Conservation (phyloP, 2,113 vertebrate species). For the Bettongia penicillata region DNA sequence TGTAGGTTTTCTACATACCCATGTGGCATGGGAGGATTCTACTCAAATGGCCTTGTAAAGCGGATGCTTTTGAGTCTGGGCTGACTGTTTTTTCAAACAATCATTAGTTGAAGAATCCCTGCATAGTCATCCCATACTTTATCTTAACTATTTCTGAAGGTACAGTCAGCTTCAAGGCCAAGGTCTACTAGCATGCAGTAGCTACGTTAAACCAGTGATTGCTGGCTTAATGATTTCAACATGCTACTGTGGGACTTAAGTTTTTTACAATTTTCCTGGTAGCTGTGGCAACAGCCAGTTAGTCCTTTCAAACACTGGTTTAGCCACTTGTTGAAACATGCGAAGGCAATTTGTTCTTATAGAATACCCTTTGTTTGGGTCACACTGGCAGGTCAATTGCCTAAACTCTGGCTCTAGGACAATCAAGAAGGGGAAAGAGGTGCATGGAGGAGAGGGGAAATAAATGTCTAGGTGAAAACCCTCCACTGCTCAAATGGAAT, state of each 20-base stretch:
- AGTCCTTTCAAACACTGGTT: not conserved
- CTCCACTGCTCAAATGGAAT: not conserved
- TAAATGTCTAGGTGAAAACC: not conserved
- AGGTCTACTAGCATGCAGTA: not conserved
- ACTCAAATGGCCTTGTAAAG: not conserved
- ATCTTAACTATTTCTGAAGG: not conserved
- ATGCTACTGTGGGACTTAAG: not conserved
- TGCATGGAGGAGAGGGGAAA: not conserved
- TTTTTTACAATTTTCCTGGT: not conserved
- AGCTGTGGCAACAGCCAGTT: not conserved
- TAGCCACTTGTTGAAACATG: not conserved
- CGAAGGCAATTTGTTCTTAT: not conserved
- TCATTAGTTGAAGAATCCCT: not conserved
- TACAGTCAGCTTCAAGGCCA: not conserved
- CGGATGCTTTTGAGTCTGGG: not conserved
- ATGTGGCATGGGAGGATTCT: not conserved
- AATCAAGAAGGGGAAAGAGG: not conserved
- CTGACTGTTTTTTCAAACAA: not conserved
- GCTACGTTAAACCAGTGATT: not conserved
- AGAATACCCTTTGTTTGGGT: not conserved
- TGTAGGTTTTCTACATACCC: not conserved
- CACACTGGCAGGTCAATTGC: not conserved
- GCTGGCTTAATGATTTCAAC: not conserved
- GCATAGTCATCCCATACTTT: not conserved
- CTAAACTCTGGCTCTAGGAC: not conserved